Base-by-base conservation (phyloP, 2,113 vertebrate genomes). In the Labeo rohita region DNA sequence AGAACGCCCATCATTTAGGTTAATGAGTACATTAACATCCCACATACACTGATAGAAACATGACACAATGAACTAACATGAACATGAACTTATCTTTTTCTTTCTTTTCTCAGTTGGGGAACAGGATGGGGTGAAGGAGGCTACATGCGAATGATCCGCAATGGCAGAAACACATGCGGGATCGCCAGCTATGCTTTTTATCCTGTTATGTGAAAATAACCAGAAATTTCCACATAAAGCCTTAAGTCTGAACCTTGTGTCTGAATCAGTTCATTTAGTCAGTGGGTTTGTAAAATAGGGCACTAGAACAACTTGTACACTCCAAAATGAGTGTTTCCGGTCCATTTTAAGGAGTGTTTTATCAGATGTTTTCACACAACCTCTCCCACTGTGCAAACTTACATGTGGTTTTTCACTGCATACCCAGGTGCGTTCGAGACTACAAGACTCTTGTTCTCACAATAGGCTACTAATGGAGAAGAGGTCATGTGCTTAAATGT, bases 181-280 rank as follows among this genome's bases (percentile, higher is more conserved):
- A 93, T 96, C 2, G 93, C 94, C 0, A 95, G 93, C 89, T 94
- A 95, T 1, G 93, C 95, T 6, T 77, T 95, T 78, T 96, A 94
- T 88, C 95, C 95, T 0, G 16, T 94, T n/a, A 63, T 95, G 13
- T 96, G 87, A 95, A 39, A 79, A 9, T 6, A 66, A 18, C n/a
- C 1, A 23, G 28, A 65, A 7, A 54, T 54, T 39, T 65, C 5
- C 6, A 28, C 82, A 82, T 86, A 86, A 86, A 82, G 52, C 45
- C 39, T 45, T 45, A 73, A 11, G 39, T 45, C 39, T 3, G 0
- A n/a, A 11, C 10, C 23, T 12, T 75, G 45, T 28, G 45, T 77
- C 75, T 28, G 39, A 39, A 39, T 39, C 39, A 39, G 1, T 39
- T 39, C 39, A 39, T 39, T 39, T 39, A 4, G 54, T 59, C 54